A percentile compares a stretch with the other conserved stretches of the same genome.
Conservation (phyloP, 2,797 vertebrate genomes). For the Onychomys leucogaster region DNA sequence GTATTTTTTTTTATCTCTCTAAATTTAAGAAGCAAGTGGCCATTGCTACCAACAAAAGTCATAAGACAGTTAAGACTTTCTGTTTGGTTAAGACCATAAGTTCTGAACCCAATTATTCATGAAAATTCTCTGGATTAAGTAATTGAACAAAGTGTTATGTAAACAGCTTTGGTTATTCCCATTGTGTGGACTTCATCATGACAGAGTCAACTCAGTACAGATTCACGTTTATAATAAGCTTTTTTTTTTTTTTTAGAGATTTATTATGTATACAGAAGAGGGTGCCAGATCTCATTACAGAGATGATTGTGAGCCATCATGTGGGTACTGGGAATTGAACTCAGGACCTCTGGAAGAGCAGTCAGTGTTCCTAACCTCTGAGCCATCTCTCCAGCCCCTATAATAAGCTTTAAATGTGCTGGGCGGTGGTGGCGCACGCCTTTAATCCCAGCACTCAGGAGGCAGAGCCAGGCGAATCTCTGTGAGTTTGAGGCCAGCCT, state of each 20-base stretch:
- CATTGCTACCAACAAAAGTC: constrained; percentile 52
- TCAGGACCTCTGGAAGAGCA: too few species aligned
- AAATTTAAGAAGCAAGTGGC: constrained; percentile 56
- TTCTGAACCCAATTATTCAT: constrained; percentile 41
- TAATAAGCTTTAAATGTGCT: constrained; percentile 75
- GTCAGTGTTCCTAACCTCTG: too few species aligned
- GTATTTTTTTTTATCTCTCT: constrained; percentile 63
- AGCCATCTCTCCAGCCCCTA: too few species aligned
- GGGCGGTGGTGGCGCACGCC: too few species aligned
- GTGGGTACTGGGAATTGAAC: too few species aligned
- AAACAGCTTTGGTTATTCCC: constrained; percentile 40
- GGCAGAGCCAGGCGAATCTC: too few species aligned
- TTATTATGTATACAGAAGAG: too few species aligned
- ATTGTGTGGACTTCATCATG: constrained; percentile 62
- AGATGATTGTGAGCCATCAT: too few species aligned
- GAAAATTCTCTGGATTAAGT: constrained; percentile 28
- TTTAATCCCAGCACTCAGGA: too few species aligned
- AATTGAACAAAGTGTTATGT: constrained; percentile 39
- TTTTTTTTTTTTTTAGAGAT: too few species aligned
- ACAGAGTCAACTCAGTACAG: constrained; percentile 63
- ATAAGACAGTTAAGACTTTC: constrained; percentile 49
- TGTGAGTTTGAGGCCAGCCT: too few species aligned
- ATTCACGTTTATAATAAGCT: constrained; percentile 65
- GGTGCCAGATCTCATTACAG: too few species aligned
- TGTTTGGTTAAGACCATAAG: constrained; percentile 35